These are phyloP conservation scores for Telmatochromis sp. DNA, from an alignment of 2,113 vertebrate genomes.

Conservation along the genomic window DNA sequence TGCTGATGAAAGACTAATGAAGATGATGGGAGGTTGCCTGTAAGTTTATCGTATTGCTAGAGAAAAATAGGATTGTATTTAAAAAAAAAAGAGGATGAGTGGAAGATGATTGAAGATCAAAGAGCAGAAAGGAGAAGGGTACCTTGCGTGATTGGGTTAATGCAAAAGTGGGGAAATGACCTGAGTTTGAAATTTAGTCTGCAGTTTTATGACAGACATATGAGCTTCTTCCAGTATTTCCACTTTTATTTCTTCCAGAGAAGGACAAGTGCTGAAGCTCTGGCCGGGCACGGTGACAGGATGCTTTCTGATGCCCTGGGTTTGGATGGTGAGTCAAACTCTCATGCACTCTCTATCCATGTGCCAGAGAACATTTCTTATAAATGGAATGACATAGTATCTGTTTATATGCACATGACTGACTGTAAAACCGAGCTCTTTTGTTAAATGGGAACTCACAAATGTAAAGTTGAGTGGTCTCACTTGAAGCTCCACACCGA, in stretches of 20 bases:
- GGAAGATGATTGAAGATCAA: constrained; percentile 37
- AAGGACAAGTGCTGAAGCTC: background rate
- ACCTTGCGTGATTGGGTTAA: constrained; percentile 23
- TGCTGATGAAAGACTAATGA: constrained; percentile 12
- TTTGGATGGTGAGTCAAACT: constrained; percentile 19
- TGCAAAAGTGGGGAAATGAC: constrained; percentile 24
- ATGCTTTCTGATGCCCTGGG: constrained; percentile 4
- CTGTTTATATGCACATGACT: background rate
- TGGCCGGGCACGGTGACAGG: constrained; percentile 2
- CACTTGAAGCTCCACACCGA: background rate
- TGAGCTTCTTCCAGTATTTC: constrained; percentile 14
- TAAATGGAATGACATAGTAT: background rate
- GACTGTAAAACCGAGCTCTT: background rate
- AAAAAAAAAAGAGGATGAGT: background rate
- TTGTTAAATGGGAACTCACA: background rate
- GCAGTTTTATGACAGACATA: constrained; percentile 18
- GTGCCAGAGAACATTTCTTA: background rate
- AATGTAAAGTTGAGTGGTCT: background rate
- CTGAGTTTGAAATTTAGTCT: constrained; percentile 31
- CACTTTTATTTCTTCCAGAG: constrained; percentile 5
- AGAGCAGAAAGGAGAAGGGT: constrained; percentile 14
- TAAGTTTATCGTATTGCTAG: constrained; percentile 53
- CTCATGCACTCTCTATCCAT: background rate
- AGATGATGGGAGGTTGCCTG: constrained; percentile 16
- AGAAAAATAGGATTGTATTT: background rate